A percentile compares a stretch with the other conserved stretches of the same genome.
These are phyloP conservation scores for Apostichopus japonicus DNA, from an alignment of 35 echinoderm and acorn worm species.

Conservation along the genomic window DNA sequence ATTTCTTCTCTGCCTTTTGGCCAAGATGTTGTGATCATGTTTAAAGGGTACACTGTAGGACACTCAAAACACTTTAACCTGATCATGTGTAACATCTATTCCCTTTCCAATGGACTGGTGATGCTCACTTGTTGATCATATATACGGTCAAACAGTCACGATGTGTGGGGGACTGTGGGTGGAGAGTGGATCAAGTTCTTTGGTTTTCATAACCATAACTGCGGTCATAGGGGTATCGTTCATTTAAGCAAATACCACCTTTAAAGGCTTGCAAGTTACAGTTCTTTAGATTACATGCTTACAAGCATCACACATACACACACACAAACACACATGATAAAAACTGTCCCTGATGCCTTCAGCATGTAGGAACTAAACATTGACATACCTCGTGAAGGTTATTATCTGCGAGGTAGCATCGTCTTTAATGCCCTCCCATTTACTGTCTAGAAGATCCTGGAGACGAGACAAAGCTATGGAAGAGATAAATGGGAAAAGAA, in stretches of 20 bases:
- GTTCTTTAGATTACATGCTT: not conserved
- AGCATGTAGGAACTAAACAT: not conserved
- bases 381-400: slow-evolving; percentile 41
- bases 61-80: no score
- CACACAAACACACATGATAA: not conserved
- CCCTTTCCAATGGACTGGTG: no score
- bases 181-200: no score
- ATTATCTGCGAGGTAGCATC: slow-evolving; percentile 34
- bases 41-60: no score
- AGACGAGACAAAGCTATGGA: not conserved
- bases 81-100: no score
- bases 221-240: not conserved
- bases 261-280: not conserved
- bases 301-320: not conserved
- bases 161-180: no score
- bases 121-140: no score
- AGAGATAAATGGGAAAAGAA: not conserved
- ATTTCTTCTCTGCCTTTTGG: no score
- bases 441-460: slow-evolving; percentile 7
- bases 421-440: not conserved
- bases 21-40: no score
- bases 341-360: not conserved
- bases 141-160: no score
- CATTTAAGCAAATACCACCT: not conserved
- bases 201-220: no score